phyloP scores from a whole-genome alignment of 2,113 vertebrate genomes.

The Actinemys pallida region DNA sequence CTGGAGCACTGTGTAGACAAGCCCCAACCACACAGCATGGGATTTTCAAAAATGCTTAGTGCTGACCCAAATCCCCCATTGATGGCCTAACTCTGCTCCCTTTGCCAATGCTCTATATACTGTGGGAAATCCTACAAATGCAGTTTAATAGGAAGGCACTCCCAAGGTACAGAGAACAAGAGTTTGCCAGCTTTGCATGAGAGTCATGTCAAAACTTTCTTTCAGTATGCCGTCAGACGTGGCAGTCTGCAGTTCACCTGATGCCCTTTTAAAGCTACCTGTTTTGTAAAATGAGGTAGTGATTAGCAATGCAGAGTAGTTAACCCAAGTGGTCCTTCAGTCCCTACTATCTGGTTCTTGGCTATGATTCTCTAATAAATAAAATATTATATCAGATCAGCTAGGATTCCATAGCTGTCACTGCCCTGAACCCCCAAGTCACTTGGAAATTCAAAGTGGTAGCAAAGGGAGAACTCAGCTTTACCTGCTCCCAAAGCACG shows the following conservation, averaged over 20 bases:
- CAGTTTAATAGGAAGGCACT: not conserved
- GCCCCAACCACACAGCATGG: not conserved
- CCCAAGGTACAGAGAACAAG: not conserved
- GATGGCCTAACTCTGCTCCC: too few species aligned
- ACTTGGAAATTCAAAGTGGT: not conserved
- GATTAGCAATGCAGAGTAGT: not conserved
- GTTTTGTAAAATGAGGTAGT: not conserved
- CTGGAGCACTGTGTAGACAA: not conserved
- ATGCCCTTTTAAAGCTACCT: not conserved
- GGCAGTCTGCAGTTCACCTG: not conserved
- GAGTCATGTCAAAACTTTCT: not conserved
- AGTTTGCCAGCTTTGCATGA: not conserved
- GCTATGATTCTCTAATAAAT: not conserved
- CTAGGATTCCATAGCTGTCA: not conserved
- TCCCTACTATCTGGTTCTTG: not conserved
- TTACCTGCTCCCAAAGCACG: not conserved
- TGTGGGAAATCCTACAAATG: not conserved
- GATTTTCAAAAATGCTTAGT: not conserved
- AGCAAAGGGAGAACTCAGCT: not conserved
- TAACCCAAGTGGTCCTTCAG: fast-evolving
- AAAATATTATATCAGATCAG: not conserved
- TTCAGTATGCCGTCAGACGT: not conserved
- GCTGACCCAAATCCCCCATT: not conserved
- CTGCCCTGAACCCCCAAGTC: not conserved
- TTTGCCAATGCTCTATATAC: not conserved